Evolutionary conservation across 2,797 vertebrate species (phyloP).

Genomic region (Phalloptychus januarius): DNA sequence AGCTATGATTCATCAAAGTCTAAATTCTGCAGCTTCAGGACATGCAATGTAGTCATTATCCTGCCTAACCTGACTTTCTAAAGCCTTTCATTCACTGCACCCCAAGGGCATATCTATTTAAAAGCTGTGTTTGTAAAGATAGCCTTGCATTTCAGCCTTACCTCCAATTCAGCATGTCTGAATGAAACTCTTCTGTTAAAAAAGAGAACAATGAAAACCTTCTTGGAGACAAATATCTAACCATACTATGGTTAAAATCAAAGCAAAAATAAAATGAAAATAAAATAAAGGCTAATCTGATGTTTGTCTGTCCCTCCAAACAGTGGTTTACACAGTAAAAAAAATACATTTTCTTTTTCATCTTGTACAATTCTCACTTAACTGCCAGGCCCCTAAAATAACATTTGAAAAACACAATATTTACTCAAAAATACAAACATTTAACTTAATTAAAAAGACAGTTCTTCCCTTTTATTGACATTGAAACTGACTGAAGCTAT

Average conservation of each 20-base stretch:
- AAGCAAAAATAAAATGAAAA: background rate
- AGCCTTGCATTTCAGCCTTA: background rate
- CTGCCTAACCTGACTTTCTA: background rate
- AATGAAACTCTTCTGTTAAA: background rate
- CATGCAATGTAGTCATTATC: background rate
- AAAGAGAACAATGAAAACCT: background rate
- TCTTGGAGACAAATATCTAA: background rate
- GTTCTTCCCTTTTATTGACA: slow-evolving; percentile 7
- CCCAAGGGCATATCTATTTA: background rate
- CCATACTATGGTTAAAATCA: background rate
- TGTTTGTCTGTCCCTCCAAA: background rate
- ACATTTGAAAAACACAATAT: background rate
- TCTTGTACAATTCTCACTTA: background rate
- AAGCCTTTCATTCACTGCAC: background rate
- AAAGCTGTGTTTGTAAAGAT: background rate
- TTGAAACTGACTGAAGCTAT: background rate
- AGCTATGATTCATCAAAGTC: background rate
- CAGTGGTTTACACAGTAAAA: background rate
- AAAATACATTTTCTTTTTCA: background rate
- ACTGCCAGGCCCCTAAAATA: background rate
- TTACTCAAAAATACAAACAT: background rate
- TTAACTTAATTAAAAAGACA: background rate
- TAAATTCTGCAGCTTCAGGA: background rate
- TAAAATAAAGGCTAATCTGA: too few species aligned
- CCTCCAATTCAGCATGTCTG: background rate